phyloP scores from a whole-genome alignment of 2,888 invertebrate genomes.

The Aphidius colemani region DNA sequence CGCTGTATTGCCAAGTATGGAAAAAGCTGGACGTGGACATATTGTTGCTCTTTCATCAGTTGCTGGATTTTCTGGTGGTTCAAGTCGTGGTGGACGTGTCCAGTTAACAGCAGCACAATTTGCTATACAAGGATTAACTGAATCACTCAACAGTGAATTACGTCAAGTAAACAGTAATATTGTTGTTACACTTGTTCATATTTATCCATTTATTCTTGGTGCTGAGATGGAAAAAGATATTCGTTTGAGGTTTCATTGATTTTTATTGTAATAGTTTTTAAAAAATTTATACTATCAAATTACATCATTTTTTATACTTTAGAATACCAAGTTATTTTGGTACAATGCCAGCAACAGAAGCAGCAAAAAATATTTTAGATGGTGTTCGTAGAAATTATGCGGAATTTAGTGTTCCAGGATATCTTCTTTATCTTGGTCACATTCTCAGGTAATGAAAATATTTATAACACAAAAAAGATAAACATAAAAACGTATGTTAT shows the following conservation, averaged over 20 bases:
- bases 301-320: slow-evolving; percentile 34
- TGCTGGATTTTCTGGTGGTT: slow-evolving; percentile 66
- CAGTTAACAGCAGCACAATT: slow-evolving; percentile 70
- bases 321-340: slow-evolving; percentile 72
- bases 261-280: too few species aligned
- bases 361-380: slow-evolving; percentile 66
- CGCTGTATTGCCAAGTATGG: slow-evolving; percentile 68
- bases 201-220: slow-evolving; percentile 69
- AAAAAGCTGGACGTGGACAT: slow-evolving; percentile 65
- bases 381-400: slow-evolving; percentile 68
- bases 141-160: slow-evolving; percentile 68
- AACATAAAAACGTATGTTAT: slow-evolving; percentile 1
- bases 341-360: slow-evolving; percentile 65
- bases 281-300: too few species aligned
- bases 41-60: slow-evolving; percentile 63
- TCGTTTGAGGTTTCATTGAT: slow-evolving; percentile 61
- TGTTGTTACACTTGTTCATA: slow-evolving; percentile 66
- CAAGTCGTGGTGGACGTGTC: slow-evolving; percentile 62
- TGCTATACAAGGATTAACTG: slow-evolving; percentile 70
- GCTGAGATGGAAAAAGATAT: slow-evolving; percentile 64
- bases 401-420: slow-evolving; percentile 69
- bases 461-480: neutral
- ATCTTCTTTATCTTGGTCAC: slow-evolving; percentile 66
- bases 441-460: slow-evolving; percentile 57
- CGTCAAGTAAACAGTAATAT: slow-evolving; percentile 66